Conservation (phyloP, 2,113 vertebrate species). For the Fregetta grallaria region DNA sequence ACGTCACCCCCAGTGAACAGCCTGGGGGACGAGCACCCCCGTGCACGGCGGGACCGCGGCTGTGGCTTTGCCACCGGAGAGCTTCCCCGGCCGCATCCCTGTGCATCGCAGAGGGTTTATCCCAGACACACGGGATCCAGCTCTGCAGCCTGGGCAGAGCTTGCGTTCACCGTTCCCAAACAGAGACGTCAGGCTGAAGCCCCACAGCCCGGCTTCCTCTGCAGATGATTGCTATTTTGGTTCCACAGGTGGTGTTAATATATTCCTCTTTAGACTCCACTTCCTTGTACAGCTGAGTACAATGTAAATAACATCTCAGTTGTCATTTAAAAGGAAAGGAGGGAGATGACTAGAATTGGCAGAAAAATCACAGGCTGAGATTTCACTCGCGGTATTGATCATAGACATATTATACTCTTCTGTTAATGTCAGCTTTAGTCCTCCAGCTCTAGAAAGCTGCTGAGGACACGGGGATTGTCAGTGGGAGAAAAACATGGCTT, state of each 20-base stretch:
- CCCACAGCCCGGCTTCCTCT: not conserved
- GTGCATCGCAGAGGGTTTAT: rapidly evolving
- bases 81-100: not conserved
- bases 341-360: not conserved
- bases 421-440: not conserved
- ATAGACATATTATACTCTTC: not conserved
- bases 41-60: rapidly evolving
- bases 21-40: too few species aligned
- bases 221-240: not conserved
- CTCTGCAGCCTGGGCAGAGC: not conserved
- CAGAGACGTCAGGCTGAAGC: not conserved
- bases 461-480: not conserved
- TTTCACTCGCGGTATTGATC: not conserved
- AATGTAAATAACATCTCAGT: not conserved
- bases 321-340: not conserved
- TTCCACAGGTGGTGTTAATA: slow-evolving; percentile 13
- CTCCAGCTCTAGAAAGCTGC: not conserved
- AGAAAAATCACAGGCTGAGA: slow-evolving; percentile 1
- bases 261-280: not conserved
- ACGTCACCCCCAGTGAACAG: not conserved
- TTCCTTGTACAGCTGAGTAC: not conserved
- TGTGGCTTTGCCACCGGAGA: rapidly evolving
- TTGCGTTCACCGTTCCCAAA: rapidly evolving
- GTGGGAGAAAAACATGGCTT: not conserved
- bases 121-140: rapidly evolving